Evolutionary conservation across 1,140 invertebrate genomes (phyloP).

Genomic region (Carposina sasakii): DNA sequence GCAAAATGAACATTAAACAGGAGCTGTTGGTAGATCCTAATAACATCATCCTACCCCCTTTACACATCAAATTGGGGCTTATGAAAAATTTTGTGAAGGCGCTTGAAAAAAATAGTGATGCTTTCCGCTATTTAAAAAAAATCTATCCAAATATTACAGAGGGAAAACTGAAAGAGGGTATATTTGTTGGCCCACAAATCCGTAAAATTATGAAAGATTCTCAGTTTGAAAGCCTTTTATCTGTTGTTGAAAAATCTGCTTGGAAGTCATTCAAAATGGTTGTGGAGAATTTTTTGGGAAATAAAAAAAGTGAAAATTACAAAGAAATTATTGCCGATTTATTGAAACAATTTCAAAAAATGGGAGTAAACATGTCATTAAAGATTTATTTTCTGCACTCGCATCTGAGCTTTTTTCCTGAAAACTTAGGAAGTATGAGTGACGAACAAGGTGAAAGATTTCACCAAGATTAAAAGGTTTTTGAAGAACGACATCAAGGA

Average conservation of each 20-base stretch:
- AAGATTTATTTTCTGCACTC: no score
- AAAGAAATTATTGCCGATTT: no score
- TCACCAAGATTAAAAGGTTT: no score
- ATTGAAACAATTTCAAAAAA: slow-evolving; percentile 16
- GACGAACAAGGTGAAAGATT: no score
- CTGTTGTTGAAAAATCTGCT: slow-evolving; percentile 18
- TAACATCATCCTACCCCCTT: slow-evolving; percentile 16
- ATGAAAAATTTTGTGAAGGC: slow-evolving; percentile 54
- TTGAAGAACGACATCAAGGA: no score
- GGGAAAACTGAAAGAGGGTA: no score
- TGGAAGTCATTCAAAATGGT: slow-evolving; percentile 18
- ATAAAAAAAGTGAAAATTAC: slow-evolving; percentile 19
- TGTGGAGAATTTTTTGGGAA: slow-evolving; percentile 19
- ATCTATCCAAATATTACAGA: no score
- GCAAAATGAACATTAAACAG: slow-evolving; percentile 31
- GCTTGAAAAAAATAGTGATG: no score
- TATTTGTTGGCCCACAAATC: neutral
- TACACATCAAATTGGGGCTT: slow-evolving; percentile 39
- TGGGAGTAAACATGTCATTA: slow-evolving; percentile 15
- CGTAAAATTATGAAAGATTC: no score
- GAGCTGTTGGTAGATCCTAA: slow-evolving; percentile 22
- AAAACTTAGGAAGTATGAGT: no score
- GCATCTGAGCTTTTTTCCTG: no score
- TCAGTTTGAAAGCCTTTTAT: slow-evolving; percentile 9
- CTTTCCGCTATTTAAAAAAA: no score